phyloP scores from a whole-genome alignment of 2,797 vertebrate species.

The Linurgus olivaceus region DNA sequence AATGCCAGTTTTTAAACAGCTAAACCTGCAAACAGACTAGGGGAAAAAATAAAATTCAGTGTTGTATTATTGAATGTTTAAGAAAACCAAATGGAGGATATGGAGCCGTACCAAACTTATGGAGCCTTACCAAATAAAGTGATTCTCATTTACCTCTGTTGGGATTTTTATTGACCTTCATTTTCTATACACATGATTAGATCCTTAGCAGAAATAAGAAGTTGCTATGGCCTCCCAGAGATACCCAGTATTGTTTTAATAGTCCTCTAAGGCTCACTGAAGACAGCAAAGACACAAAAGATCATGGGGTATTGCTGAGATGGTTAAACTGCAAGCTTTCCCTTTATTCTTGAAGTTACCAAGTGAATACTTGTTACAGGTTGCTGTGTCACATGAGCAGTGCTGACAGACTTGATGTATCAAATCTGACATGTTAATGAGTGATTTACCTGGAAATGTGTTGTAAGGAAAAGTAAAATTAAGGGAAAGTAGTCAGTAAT shows the following conservation, averaged over 20 bases:
- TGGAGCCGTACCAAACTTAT: neutral
- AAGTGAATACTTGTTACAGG: neutral
- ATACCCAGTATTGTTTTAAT: neutral
- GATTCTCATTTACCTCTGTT: neutral
- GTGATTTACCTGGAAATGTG: neutral
- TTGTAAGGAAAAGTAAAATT: neutral
- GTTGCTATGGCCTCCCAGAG: neutral
- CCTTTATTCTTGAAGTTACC: neutral
- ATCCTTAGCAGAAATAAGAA: neutral
- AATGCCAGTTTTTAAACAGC: neutral
- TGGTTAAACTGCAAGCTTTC: neutral
- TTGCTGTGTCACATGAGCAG: rapidly evolving
- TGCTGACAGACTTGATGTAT: neutral
- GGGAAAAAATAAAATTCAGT: neutral
- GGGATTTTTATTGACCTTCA: neutral
- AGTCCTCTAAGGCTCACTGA: neutral
- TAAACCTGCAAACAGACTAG: neutral
- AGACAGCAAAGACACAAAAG: neutral
- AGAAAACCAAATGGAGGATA: neutral
- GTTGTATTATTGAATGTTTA: neutral
- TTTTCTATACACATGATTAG: rapidly evolving
- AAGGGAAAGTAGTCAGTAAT: neutral
- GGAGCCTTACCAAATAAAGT: neutral
- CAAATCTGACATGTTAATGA: neutral
- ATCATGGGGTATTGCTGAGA: rapidly evolving